Base-by-base conservation (phyloP, 2,888 invertebrate species). In the Macrosiphum euphorbiae region DNA sequence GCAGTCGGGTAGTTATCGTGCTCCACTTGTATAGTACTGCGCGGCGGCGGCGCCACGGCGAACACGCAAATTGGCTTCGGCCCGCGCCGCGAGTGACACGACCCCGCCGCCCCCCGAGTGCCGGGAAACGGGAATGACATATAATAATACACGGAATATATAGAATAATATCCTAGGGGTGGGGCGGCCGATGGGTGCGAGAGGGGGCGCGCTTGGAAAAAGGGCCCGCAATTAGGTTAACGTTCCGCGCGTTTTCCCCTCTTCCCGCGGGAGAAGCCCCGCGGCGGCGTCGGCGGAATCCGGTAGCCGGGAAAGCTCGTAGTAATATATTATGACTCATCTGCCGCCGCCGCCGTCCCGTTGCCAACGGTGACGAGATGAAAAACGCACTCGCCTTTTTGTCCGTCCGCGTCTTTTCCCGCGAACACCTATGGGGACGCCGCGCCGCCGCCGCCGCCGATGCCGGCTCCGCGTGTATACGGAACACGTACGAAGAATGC, bases 191-290 rank as follows among this genome's bases (percentile, higher is more conserved):
- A 20, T 8, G 78, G 78, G 78, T 3, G 35, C 61, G 61, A 13
- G 50, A 50, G 89, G 84, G 88, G 61, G 86, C 20, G 52, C 26
- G 78, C 78, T 50, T 50, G 90, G 35, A 67, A 94, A 90, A 94
- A 90, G 94, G 94, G 87, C 89, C 90, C 94, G 86, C 94, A 94
- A 94, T 94, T 94, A 94, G 94, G 94, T 94, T 94, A 94, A 94
- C 94, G 94, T 90, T 86, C 89, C 92, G 44, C 78, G 78, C 85
- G 35, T 90, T 90, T 61, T 61, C 28, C 90, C 84, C 86, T 44
- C 84, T 78, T 78, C 78, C 78, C 84, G 28, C 86, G 5, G n/a
- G 67, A 86, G 86, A 78, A 78, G 50, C 61, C 94, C 86, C 47
- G 86, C 90, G 90, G 90, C 84, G 52, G 55, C 52, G 55, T 55